Conservation (phyloP, 2,888 invertebrate genomes). For the Brachypterus glaber region DNA sequence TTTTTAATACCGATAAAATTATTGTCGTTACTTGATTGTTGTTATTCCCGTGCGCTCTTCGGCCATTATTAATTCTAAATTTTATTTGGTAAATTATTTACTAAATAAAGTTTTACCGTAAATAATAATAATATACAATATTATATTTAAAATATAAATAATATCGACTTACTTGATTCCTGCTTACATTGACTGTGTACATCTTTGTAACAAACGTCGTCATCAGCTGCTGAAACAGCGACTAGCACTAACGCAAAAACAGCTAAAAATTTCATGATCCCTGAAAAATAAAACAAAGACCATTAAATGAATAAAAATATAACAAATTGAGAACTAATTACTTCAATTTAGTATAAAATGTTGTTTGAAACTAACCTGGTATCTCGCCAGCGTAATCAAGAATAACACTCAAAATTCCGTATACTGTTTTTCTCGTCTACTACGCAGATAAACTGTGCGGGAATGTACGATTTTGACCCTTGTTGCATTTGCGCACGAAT, state of each 20-base stretch:
- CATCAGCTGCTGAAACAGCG: slow-evolving; percentile 31
- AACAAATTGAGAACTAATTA: slow-evolving; percentile 7
- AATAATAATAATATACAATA: no score
- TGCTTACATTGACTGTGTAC: slow-evolving; percentile 47
- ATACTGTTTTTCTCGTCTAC: background rate
- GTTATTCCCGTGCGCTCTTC: no score
- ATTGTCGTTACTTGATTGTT: no score
- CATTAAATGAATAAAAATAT: slow-evolving; percentile 15
- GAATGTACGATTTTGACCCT: background rate
- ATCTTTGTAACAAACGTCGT: slow-evolving; percentile 53
- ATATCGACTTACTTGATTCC: slow-evolving; percentile 32
- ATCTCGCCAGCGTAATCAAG: slow-evolving; percentile 43
- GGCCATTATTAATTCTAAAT: no score
- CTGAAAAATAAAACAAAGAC: slow-evolving; percentile 29
- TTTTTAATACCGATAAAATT: no score
- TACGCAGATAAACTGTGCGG: background rate
- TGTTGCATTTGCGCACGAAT: background rate
- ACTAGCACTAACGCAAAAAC: slow-evolving; percentile 42
- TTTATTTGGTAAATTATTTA: no score
- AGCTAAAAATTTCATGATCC: slow-evolving; percentile 51
- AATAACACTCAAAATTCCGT: slow-evolving; percentile 26
- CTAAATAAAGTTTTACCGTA: no score
- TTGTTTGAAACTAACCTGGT: slow-evolving; percentile 33
- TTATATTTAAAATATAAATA: slow-evolving; percentile 3
- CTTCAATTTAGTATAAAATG: slow-evolving; percentile 1